Evolutionary conservation across 1,140 invertebrate species (phyloP), one percentile per base, ranked within the genome.

Genomic region (Phortica variegata): DNA sequence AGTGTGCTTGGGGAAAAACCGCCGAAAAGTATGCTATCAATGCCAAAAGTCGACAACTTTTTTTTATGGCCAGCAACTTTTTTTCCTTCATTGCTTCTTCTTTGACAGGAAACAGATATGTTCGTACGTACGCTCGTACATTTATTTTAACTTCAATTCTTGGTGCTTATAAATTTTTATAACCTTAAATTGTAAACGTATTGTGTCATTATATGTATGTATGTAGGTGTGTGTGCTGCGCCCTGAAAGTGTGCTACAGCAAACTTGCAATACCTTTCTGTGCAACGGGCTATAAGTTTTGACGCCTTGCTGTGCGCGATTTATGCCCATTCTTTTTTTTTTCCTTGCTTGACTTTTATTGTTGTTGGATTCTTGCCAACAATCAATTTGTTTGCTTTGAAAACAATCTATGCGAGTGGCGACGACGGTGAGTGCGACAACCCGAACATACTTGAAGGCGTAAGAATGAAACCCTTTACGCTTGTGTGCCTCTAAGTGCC

Each of bases 141-240:
- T 29, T 29, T 29, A 7, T 29, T 6, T 29, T 29, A 7, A 7
- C 13, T 29, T 16, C 12, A 51, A 17, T 48, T 26, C 48, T 42
- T 42, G 47, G 40, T 44, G 47, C 47, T 43, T 51, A 60, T 69
- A 51, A 51, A 60, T 60, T 68, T 68, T 69, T 68, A 68, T 69
- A 65, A 68, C 68, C 65, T 60, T 54, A 59, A 68, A 68, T 68
- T 53, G 56, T 53, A 52, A 58, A 58, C 40, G 49, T 52, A 56
- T 58, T 66, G 60, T 52, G 52, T 31, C 52, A 26, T 26, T 26
- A 26, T 26, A 6, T n/a, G n/a, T n/a, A n/a, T n/a, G n/a, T n/a
- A n/a, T n/a, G n/a, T n/a, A 45, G 46, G 39, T 18, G 40, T 36
- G 39, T 33, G 33, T 43, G 32, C 19, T 32, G 20, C 41, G 13